Base-by-base conservation (phyloP, 2,888 invertebrate genomes). In the Macaria liturata region DNA sequence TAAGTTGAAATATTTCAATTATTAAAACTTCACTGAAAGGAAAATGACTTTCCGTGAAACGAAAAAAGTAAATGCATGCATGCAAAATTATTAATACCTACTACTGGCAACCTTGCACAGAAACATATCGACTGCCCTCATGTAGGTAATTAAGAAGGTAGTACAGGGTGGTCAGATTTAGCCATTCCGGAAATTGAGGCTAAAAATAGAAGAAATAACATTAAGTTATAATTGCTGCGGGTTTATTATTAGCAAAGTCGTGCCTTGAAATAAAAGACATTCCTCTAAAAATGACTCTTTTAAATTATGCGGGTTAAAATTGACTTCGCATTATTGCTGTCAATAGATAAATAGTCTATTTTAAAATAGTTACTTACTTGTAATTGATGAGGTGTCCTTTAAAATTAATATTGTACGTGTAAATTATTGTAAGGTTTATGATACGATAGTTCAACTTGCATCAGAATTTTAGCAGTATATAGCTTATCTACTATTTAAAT, bases 21-120 rank as follows among this genome's bases (percentile, higher is more conserved):
- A 20, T 1, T 20, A 20, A 20, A 20, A 20, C 20, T 20, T 20
- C 9, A n/a, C 8, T 42, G n/a, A 44, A 32, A 51, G 48, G 34
- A 5, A 55, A 44, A 53, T 20, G 3, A 52, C 64, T 73, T 75
- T 69, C 71, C 72, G 72, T 72, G 69, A 46, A 59, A 65, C 51
- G 46, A 60, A 70, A 72, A 72, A 71, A 61, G 62, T 55, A 71
- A 67, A 61, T 76, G 72, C 73, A 72, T 69, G 62, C 66, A 68
- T 49, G 46, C 39, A 51, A 34, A 46, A 39, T 9, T n/a, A 42
- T 42, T 20, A 42, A 47, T 9, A 43, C 30, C 43, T 54, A 59
- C 69, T 69, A 49, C 58, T 69, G 70, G 75, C 73, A 72, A 75
- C 78, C 74, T 77, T 76, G 70, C 57, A 46, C 56, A 57, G 48